Base-by-base conservation (phyloP, 2,797 vertebrate genomes). In the Clarias laeviceps region DNA sequence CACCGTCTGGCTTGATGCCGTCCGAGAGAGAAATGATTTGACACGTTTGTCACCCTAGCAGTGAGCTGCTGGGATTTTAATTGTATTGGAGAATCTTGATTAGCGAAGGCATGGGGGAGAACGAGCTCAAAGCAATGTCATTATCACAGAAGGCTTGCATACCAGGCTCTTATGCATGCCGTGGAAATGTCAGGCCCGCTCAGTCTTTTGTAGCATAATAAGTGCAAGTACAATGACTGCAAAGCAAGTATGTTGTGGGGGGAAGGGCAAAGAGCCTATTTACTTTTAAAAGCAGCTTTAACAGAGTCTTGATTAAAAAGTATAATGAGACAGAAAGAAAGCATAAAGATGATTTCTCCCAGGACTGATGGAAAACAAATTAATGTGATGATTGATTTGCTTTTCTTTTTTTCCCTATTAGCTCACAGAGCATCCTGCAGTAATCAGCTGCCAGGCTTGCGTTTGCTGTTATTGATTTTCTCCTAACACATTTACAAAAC, bases 121-220 rank as follows among this genome's bases (percentile, higher is more conserved):
- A 93, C 95, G 92, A 94, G 95, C 95, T 96, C 95, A 96, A 95
- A 95, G 95, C 94, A 94, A 94, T 94, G 93, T 97, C 95, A 96
- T 96, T 96, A 96, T 92, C 93, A 93, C 93, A 93, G 93, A 93
- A 90, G 93, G 93, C 93, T 94, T 92, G 92, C 92, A 94, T 94
- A 90, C 93, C 91, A 88, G 92, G 91, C 93, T 94, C 94, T 95
- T 96, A 93, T 95, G 94, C 94, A 95, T 95, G 94, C 95, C 93
- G 94, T 94, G 95, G 96, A 97, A 97, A 97, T 95, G 96, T 97
- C 97, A 97, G 95, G 95, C 94, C 95, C 95, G 95, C 96, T 96
- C 96, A 95, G 97, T 97, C 97, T 97, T 97, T 97, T 97, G 96
- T 97, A 97, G 97, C 96, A 97, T 97, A 97, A 97, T 96, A 97